Evolutionary conservation across 2,888 invertebrate species (phyloP).

Genomic region (Drosophila leonis): DNA sequence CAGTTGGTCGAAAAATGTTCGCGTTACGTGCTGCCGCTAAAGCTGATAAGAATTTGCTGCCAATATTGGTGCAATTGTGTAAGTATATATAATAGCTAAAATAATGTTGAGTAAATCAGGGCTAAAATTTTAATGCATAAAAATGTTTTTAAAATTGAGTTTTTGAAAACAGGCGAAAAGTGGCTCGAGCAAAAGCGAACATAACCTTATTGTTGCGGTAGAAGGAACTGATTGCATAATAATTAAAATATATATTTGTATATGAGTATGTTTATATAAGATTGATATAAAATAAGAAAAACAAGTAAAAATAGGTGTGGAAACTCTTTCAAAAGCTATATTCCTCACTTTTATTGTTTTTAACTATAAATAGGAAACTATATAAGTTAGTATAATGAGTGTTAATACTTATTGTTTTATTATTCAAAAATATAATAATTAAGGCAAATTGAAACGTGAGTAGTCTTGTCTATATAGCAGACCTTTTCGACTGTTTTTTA

Average conservation of each 20-base stretch:
- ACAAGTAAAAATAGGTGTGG: background rate
- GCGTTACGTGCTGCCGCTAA: slow-evolving; percentile 81
- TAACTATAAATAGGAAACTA: background rate
- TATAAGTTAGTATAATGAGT: no score
- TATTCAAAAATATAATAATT: background rate
- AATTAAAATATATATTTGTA: slow-evolving; percentile 5
- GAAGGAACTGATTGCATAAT: slow-evolving; percentile 55
- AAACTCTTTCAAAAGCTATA: background rate
- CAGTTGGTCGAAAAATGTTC: slow-evolving; percentile 67
- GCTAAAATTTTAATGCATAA: background rate
- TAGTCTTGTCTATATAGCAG: background rate
- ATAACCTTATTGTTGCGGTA: slow-evolving; percentile 53
- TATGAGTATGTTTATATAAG: background rate
- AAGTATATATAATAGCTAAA: slow-evolving; percentile 54
- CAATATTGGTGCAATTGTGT: slow-evolving; percentile 79
- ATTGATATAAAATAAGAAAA: background rate
- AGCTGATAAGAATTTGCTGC: slow-evolving; percentile 78
- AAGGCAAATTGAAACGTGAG: background rate
- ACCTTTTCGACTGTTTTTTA: background rate
- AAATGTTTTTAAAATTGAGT: background rate
- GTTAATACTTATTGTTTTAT: background rate
- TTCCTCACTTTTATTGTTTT: background rate
- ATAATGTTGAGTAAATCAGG: background rate
- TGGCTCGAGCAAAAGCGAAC: slow-evolving; percentile 27
- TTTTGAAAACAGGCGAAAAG: background rate